phyloP scores from a whole-genome alignment of 2,113 vertebrate genomes.

The Oncorhynchus nerka region DNA sequence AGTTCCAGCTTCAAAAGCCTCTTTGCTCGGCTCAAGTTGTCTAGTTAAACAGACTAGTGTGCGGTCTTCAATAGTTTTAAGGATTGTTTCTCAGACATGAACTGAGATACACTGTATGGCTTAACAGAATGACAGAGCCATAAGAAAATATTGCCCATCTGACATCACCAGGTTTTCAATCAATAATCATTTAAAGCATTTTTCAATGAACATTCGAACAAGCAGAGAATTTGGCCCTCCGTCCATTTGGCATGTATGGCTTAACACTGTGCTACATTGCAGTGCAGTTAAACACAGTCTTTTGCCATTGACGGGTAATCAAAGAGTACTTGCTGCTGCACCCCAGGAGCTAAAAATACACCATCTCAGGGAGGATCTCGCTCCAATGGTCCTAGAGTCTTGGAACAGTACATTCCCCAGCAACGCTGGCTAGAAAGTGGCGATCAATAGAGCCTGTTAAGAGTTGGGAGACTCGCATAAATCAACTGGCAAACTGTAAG shows the following conservation, averaged over 20 bases:
- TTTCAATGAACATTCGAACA: no score
- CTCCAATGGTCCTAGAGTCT: constrained; percentile 50
- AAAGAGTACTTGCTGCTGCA: constrained; percentile 19
- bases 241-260: no score
- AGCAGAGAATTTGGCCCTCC: no score
- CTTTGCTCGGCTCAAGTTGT: neutral
- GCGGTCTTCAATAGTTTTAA: no score
- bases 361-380: constrained; percentile 46
- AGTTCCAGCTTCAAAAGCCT: neutral
- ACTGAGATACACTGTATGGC: neutral
- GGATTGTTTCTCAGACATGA: neutral
- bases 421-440: constrained; percentile 42
- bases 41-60: no score
- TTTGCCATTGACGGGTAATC: constrained; percentile 49
- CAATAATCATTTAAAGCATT: no score
- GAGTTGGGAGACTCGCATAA: constrained; percentile 53
- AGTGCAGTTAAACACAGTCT: constrained; percentile 40
- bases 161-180: no score
- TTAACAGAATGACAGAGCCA: neutral
- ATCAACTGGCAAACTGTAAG: constrained; percentile 63
- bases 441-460: constrained; percentile 68
- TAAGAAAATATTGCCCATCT: no score
- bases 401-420: constrained; percentile 36
- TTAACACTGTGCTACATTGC: constrained; percentile 4
- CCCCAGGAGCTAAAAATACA: constrained; percentile 44